Evolutionary conservation across 2,888 invertebrate species (phyloP), one percentile per base, ranked within the genome.

Genomic region (Mystacides longicornis): DNA sequence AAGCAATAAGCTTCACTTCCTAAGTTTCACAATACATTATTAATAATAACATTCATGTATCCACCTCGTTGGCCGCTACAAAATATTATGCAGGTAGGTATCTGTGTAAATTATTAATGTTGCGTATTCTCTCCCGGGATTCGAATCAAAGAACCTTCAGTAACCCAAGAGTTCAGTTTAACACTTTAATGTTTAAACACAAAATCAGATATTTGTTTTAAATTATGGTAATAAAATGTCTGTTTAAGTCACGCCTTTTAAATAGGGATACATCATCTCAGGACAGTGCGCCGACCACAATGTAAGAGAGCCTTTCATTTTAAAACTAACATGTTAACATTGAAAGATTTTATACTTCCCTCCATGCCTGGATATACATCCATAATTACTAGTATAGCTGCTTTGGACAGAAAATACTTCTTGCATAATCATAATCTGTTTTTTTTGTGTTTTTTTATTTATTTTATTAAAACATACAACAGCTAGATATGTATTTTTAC

Each of bases 171-270:
- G 63, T 64, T 65, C 67, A 67, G 70, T 71, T 75, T 75, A 76
- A 75, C 77, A 76, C 77, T 77, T 75, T 76, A 77, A 76, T 76
- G 74, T 72, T 68, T 70, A 69, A 72, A 72, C 75, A 74, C 72
- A 77, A 75, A 77, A 77, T 77, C 77, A 77, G 77, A 77, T 77
- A 77, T 77, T 77, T 77, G 77, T 77, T 77, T 77, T 77, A 77
- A 77, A 77, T 77, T 77, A 77, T 77, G 77, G 77, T 77, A 77
- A 77, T 77, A 77, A 77, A 77, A 75, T 73, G 77, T 77, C 77
- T 68, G 76, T 67, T 69, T 69, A 69, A 75, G 77, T 77, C 77
- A 77, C 77, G 77, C 69, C 72, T 67, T 63, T 62, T 68, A 69
- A 70, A 69, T 67, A 67, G 67, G 58, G 54, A 58, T 60, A 62